These are phyloP conservation scores for Champsocephalus gunnari DNA, from an alignment of 2,797 vertebrate species.

Conservation along the genomic window DNA sequence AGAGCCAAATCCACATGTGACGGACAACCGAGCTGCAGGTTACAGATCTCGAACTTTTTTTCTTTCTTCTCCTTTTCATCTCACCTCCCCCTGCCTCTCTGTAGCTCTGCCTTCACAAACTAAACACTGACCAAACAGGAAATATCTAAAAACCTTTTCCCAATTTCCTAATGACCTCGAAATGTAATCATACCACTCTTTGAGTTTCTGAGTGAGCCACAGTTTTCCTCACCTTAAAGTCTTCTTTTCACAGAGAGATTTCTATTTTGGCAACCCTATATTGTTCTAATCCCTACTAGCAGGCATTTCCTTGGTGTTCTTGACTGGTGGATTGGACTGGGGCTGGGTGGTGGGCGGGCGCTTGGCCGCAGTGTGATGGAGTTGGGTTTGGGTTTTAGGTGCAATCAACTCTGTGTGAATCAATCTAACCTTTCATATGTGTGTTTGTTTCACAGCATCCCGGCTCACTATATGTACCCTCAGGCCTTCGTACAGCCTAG, in stretches of 20 bases:
- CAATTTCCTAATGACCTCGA: slow-evolving; percentile 13
- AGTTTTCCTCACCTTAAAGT: slow-evolving; percentile 34
- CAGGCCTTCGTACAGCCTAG: slow-evolving; percentile 99
- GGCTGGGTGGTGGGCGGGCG: slow-evolving; percentile 66
- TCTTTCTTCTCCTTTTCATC: slow-evolving; percentile 16
- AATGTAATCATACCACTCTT: slow-evolving; percentile 20
- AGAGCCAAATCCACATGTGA: slow-evolving; percentile 54
- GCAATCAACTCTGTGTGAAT: slow-evolving; percentile 13
- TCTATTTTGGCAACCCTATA: slow-evolving; percentile 98
- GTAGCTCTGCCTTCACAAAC: slow-evolving; percentile 23
- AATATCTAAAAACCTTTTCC: neutral
- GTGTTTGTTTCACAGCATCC: slow-evolving; percentile 91
- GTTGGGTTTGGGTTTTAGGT: slow-evolving; percentile 61
- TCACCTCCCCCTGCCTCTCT: slow-evolving; percentile 22
- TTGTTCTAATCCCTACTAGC: slow-evolving; percentile 91
- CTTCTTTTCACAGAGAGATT: slow-evolving; percentile 63
- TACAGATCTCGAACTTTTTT: slow-evolving; percentile 28
- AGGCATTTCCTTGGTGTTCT: slow-evolving; percentile 81
- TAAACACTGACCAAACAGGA: slow-evolving; percentile 17
- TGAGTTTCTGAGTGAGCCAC: slow-evolving; percentile 18
- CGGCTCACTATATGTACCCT: slow-evolving; percentile 98
- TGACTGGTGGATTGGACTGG: slow-evolving; percentile 75
- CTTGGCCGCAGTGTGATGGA: slow-evolving; percentile 78
- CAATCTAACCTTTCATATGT: slow-evolving; percentile 41
- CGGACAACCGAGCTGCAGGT: slow-evolving; percentile 37